Evolutionary conservation across 2,888 invertebrate genomes (phyloP).

Genomic region (Chymomyza procnemis): DNA sequence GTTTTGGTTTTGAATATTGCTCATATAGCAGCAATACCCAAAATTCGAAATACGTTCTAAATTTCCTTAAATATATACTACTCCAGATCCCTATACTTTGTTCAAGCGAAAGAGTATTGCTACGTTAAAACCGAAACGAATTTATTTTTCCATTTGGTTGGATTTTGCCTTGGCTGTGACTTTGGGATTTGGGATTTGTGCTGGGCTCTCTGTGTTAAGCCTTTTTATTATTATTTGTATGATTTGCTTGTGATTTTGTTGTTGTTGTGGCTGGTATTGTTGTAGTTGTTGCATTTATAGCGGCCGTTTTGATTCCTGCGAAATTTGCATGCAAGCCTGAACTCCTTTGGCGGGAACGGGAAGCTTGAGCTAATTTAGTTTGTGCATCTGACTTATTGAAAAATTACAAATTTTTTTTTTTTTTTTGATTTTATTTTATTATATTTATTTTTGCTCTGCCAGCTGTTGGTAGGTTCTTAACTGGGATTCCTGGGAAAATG

Average conservation of each 20-base stretch:
- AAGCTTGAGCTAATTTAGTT: slow-evolving; percentile 66
- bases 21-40: too few relatives aligned
- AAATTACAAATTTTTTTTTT: slow-evolving; percentile 58
- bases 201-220: slow-evolving; percentile 7
- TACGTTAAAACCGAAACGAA: background rate
- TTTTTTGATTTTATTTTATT: background rate
- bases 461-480: slow-evolving; percentile 16
- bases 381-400: slow-evolving; percentile 57
- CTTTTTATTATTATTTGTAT: slow-evolving; percentile 13
- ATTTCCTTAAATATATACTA: too few relatives aligned
- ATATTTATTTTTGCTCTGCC: slow-evolving; percentile 20
- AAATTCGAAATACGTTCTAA: too few relatives aligned
- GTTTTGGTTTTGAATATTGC: too few relatives aligned
- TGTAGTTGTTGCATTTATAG: slow-evolving; percentile 10
- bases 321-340: slow-evolving; percentile 60
- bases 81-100: background rate
- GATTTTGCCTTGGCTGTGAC: background rate
- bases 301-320: slow-evolving; percentile 35
- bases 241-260: slow-evolving; percentile 12
- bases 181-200: background rate
- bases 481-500: slow-evolving; percentile 42
- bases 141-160: background rate
- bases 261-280: slow-evolving; percentile 11
- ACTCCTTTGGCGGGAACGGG: background rate
- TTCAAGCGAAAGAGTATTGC: background rate